Conservation (phyloP, 2,797 vertebrate genomes). For the Gambusia yucatana region DNA sequence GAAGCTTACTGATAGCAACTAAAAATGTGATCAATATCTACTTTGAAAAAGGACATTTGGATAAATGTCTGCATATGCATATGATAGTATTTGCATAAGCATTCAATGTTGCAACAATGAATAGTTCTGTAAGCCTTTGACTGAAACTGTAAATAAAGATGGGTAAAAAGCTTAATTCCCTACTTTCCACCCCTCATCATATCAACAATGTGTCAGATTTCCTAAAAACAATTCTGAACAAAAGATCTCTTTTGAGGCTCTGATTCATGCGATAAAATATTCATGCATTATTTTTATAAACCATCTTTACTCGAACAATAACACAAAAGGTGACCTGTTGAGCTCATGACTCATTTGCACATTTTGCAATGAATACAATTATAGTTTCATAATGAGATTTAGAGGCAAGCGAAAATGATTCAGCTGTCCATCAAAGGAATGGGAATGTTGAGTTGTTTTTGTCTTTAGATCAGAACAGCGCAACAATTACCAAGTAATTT, state of each 20-base stretch:
- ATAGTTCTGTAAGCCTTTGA: constrained; percentile 2
- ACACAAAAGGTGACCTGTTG: constrained; percentile 61
- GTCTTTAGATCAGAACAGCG: constrained; percentile 56
- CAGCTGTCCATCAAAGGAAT: constrained; percentile 59
- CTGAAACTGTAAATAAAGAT: not conserved
- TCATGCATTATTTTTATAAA: constrained; percentile 72
- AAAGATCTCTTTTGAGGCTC: constrained; percentile 49
- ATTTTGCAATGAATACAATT: constrained; percentile 81
- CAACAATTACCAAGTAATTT: constrained; percentile 72
- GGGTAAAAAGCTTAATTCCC: not conserved
- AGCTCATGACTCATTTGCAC: constrained; percentile 71
- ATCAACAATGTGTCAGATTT: not conserved
- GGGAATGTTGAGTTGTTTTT: constrained; percentile 58
- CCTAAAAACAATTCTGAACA: constrained; percentile 27
- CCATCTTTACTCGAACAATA: constrained; percentile 74
- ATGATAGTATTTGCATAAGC: not conserved
- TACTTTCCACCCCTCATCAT: not conserved
- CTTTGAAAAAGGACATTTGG: not conserved
- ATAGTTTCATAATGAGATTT: constrained; percentile 76
- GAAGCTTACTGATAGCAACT: not conserved
- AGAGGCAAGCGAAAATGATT: constrained; percentile 24
- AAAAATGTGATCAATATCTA: not conserved
- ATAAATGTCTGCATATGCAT: not conserved
- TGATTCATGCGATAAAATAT: constrained; percentile 70
- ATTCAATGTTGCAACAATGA: constrained; percentile 9